phyloP scores from a whole-genome alignment of 2,113 vertebrate genomes.

The Alaudala cheleensis region DNA sequence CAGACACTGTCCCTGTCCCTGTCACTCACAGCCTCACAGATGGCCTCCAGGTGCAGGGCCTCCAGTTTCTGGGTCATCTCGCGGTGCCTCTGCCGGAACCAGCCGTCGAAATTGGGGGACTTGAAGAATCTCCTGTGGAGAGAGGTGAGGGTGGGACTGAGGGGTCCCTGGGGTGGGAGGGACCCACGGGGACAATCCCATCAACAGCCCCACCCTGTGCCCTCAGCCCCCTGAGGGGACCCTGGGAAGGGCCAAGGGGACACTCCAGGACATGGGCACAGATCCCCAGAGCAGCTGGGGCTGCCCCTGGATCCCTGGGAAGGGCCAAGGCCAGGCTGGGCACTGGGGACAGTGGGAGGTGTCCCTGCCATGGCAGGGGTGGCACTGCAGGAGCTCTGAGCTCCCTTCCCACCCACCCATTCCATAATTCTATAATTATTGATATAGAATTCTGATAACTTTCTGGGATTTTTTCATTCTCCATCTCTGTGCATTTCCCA shows the following conservation, averaged over 20 bases:
- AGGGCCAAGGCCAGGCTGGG: not conserved
- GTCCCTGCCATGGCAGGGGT: not conserved
- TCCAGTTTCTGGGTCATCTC: constrained; percentile 95
- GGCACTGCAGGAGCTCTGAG: rapidly evolving
- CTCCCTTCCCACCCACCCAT: not conserved
- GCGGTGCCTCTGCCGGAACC: constrained; percentile 88
- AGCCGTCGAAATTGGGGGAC: constrained; percentile 94
- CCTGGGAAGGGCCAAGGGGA: not conserved
- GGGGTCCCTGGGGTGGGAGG: not conserved
- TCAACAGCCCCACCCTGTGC: not conserved
- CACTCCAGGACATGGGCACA: not conserved
- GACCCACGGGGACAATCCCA: not conserved
- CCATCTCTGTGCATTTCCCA: not conserved
- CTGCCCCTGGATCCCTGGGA: not conserved
- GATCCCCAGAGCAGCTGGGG: not conserved
- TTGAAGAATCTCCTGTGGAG: constrained; percentile 85
- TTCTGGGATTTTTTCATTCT: not conserved
- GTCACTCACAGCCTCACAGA: constrained; percentile 79
- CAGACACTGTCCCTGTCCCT: not conserved
- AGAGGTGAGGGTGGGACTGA: not conserved
- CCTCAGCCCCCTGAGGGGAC: not conserved
- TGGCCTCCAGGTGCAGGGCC: constrained; percentile 87
- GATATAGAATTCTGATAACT: not conserved
- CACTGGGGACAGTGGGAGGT: not conserved
- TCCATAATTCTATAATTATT: not conserved